Evolutionary conservation across 2,797 vertebrate species (phyloP), one percentile per base, ranked within the genome.

Genomic region (Poeciliopsis turneri): DNA sequence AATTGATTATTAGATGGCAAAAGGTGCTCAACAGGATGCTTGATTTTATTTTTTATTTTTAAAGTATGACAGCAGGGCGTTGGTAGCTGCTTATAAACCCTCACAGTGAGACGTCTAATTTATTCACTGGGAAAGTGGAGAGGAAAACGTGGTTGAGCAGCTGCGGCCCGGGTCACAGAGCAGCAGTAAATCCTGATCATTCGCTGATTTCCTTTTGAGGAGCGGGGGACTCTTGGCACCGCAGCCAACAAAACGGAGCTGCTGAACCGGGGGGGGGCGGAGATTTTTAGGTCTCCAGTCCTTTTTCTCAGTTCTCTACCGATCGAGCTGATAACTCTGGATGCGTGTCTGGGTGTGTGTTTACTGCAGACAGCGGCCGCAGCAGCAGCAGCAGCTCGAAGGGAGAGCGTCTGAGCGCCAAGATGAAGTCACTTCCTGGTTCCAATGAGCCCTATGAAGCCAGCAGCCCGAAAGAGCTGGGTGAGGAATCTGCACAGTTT

Each of bases 371-470:
- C 74, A 96, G 95, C 83, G 94, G 95, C 83, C 96, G 95, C 91
- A 97, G 95, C 93, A 95, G 87, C 88, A 90, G 83, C 88, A 90
- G 83, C 88, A 95, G 94, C 87, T 94, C 94, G 71, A 98, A 96
- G 94, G 95, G 96, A 74, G 98, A 99, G 86, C 95, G 97, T 66
- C 94, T 98, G 83, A 97, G 96, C 81, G 93, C 95, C 89, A 98
- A 93, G 91, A 94, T 98, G 85, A 97, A 94, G 92, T 92, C 95
- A 81, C 95, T 99, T 86, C 97, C 97, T 75, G 96, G 93, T 86
- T 92, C 96, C 86, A 95, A 93, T 51, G 97, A 98, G 82, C 97
- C 97, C 9, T 99, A 98, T 69, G 98, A 99, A 94, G 94, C 95
- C 76, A 99, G 96, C 88, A 88, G 88, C 84, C 95, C 87, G 59